Conservation (phyloP, 2,113 vertebrate species). For the Malurus alboscapulatus region DNA sequence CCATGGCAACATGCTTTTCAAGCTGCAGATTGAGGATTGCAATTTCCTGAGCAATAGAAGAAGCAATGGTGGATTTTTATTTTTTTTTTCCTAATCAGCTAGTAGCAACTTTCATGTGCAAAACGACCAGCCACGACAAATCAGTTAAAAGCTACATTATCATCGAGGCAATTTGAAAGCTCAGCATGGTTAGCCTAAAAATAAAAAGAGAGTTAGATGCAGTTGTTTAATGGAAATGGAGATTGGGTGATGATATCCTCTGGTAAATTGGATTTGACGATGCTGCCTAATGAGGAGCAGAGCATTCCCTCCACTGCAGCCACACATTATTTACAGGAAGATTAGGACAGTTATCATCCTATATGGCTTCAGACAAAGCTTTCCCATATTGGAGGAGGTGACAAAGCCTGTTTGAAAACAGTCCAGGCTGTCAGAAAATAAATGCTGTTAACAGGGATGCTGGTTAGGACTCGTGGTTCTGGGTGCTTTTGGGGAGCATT, state of each 20-base stretch:
- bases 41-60: slow-evolving; percentile 70
- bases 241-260: neutral
- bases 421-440: neutral
- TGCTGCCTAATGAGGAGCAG: slow-evolving; percentile 22
- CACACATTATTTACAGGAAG: neutral
- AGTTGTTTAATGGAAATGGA: slow-evolving; percentile 25
- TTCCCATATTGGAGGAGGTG: neutral
- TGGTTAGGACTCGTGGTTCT: neutral
- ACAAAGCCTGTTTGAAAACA: neutral
- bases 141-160: slow-evolving; percentile 30
- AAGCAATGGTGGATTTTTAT: slow-evolving; percentile 48
- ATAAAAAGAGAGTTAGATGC: slow-evolving; percentile 4
- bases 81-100: slow-evolving; percentile 12
- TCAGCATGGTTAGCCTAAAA: slow-evolving; percentile 42
- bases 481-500: neutral
- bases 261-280: neutral
- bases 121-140: neutral
- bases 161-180: slow-evolving; percentile 37
- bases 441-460: neutral
- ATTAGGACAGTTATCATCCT: neutral
- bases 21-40: slow-evolving; percentile 68
- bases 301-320: neutral
- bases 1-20: slow-evolving; percentile 79
- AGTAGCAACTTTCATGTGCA: slow-evolving; percentile 23
- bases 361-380: neutral